A percentile compares a stretch with the other conserved stretches of the same genome.
phyloP scores from a whole-genome alignment of 2,888 invertebrate genomes.

The Lacanobia oleracea region DNA sequence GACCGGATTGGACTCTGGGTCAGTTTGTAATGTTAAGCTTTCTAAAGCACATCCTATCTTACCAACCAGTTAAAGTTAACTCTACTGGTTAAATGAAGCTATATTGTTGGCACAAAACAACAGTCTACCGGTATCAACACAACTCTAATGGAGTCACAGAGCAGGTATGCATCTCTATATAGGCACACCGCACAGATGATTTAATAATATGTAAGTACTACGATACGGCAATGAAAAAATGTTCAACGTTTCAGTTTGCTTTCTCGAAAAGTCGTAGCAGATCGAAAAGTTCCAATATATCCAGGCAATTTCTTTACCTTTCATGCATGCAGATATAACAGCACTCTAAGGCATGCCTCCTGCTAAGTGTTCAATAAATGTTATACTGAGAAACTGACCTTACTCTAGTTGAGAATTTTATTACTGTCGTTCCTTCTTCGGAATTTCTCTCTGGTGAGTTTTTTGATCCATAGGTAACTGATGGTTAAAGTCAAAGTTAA shows the following conservation, averaged over 20 bases:
- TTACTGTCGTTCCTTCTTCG: background rate
- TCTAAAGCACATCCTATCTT: conserved; percentile 13
- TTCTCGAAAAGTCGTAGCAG: background rate
- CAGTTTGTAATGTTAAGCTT: conserved; percentile 12
- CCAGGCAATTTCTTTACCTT: background rate
- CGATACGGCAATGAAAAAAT: background rate
- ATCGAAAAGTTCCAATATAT: background rate
- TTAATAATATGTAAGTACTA: background rate
- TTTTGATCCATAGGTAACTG: too few relatives aligned
- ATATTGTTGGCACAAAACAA: background rate
- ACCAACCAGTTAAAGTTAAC: background rate
- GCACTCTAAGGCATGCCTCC: background rate
- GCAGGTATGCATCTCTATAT: background rate
- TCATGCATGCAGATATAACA: background rate
- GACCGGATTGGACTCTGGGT: conserved; percentile 7
- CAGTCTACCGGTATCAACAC: background rate
- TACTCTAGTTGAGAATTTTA: background rate
- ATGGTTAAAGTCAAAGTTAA: too few relatives aligned
- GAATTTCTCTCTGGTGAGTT: background rate
- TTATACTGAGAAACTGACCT: background rate
- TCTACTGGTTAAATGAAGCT: background rate
- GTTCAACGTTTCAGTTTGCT: background rate
- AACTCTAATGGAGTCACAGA: background rate
- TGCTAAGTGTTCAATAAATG: background rate
- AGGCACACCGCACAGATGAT: background rate